Base-by-base conservation (phyloP, 2,797 vertebrate species). In the Aselliscus stoliczkanus region DNA sequence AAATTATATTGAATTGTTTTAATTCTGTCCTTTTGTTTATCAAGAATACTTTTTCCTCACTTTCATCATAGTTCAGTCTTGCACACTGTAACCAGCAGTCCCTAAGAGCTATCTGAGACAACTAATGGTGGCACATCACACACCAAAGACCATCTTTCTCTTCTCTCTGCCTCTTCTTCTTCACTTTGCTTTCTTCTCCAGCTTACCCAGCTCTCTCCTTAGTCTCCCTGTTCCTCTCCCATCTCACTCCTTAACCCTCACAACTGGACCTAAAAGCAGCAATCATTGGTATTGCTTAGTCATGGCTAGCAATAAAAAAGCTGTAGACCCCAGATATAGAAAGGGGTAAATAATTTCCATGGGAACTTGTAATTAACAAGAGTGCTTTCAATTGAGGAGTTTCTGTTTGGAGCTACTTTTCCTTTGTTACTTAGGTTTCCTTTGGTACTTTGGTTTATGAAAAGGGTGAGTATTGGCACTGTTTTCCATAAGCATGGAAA, bases 381-480 rank as follows among this genome's bases (percentile, higher is more conserved):
- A 54, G 31, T 52, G 72, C 31, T 52, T 94, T 89, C 62, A 70
- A 56, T 4, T 31, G 56, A 75, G n/a, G 70, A 83, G 27, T 42
- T 76, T 60, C 39, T 75, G 44, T 58, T 81, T 72, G 70, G 27
- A 64, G 50, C 79, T 90, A 60, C 34, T 88, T 89, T 89, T 73
- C 83, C 34, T 92, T 93, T 85, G 72, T 52, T 69, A 92, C 54
- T 85, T 65, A 83, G n/a, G 50, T 60, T 92, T 88, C 44, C 75
- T 92, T 82, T 82, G 62, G 58, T 75, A 75, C 69, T 76, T n/a
- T 85, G 23, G 14, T 70, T 87, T 60, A n/a, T 54, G 58, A 87
- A 72, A 76, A 87, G 31, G 20, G 15, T 39, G 15, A 67, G 4
- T 29, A 83, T 2, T 12, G 52, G 34, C 50, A 5, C 34, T 64